Percentiles rank a stretch among this genome's conserved stretches.
These are phyloP conservation scores for Euglossa dilemma DNA, from an alignment of 1,140 invertebrate species.

Conservation along the genomic window DNA sequence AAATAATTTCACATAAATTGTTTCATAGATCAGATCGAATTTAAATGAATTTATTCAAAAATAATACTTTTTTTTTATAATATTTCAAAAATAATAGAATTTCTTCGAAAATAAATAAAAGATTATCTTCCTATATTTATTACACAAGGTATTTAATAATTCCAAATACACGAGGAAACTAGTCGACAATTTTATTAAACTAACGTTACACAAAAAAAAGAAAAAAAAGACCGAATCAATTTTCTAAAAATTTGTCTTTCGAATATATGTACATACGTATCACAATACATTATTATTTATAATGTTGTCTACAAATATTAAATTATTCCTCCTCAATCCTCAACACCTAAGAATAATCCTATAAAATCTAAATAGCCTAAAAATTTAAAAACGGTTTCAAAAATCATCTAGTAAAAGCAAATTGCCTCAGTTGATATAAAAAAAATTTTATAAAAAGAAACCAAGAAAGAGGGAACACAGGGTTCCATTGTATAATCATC, in stretches of 20 bases:
- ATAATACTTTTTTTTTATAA: too few relatives aligned
- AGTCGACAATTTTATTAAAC: conserved; percentile 1
- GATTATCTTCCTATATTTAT: neutral
- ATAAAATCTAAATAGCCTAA: neutral
- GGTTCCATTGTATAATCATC: conserved; percentile 22
- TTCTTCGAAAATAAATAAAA: too few relatives aligned
- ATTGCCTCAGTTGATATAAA: neutral
- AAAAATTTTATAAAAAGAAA: neutral
- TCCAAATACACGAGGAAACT: neutral
- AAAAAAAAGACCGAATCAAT: neutral
- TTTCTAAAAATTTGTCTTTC: neutral
- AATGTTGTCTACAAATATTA: neutral
- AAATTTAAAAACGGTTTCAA: neutral
- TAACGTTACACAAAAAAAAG: neutral
- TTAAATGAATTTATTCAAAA: too few relatives aligned
- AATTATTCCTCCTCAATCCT: neutral
- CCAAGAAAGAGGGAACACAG: neutral
- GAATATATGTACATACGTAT: conserved; percentile 13
- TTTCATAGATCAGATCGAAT: too few relatives aligned
- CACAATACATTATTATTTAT: conserved; percentile 6
- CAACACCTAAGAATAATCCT: neutral
- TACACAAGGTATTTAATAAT: neutral
- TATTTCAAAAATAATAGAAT: too few relatives aligned
- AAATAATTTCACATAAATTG: too few relatives aligned
- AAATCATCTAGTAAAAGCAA: neutral